Evolutionary conservation across 2,888 invertebrate species (phyloP).

Genomic region (Aethes cnicana): DNA sequence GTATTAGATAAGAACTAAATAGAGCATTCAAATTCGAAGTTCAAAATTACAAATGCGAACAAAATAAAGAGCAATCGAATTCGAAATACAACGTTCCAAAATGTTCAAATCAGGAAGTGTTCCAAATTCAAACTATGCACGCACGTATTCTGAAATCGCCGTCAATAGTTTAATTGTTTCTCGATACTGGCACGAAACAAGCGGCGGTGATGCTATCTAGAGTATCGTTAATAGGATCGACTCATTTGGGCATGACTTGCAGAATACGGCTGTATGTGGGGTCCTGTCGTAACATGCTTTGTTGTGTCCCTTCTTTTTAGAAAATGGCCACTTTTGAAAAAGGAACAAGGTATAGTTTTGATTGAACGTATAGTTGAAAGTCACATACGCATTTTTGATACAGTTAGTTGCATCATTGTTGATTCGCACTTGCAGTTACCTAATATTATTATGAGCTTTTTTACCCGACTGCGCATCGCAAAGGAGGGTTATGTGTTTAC

Average conservation of each 20-base stretch:
- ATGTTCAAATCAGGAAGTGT: neutral
- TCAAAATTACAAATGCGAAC: too few species aligned
- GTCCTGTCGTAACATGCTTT: conserved; percentile 44
- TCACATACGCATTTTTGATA: conserved; percentile 5
- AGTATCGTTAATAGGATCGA: conserved; percentile 69
- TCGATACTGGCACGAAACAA: conserved; percentile 38
- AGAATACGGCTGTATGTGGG: conserved; percentile 61
- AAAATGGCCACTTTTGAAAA: neutral
- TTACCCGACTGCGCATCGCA: too few species aligned
- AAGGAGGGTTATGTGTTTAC: too few species aligned
- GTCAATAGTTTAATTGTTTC: conserved; percentile 28
- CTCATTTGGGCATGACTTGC: conserved; percentile 74
- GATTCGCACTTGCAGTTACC: too few species aligned
- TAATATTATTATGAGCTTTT: too few species aligned
- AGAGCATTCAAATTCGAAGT: too few species aligned
- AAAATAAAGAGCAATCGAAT: too few species aligned
- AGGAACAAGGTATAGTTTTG: neutral
- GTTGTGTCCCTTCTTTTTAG: neutral
- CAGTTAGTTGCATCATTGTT: neutral
- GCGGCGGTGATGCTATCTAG: conserved; percentile 45
- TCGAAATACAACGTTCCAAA: too few species aligned
- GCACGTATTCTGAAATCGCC: conserved; percentile 22
- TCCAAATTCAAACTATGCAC: conserved; percentile 7
- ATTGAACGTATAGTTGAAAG: neutral
- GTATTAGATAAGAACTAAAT: too few species aligned